Evolutionary conservation across 2,888 invertebrate genomes (phyloP).

Genomic region (Noctua janthe): DNA sequence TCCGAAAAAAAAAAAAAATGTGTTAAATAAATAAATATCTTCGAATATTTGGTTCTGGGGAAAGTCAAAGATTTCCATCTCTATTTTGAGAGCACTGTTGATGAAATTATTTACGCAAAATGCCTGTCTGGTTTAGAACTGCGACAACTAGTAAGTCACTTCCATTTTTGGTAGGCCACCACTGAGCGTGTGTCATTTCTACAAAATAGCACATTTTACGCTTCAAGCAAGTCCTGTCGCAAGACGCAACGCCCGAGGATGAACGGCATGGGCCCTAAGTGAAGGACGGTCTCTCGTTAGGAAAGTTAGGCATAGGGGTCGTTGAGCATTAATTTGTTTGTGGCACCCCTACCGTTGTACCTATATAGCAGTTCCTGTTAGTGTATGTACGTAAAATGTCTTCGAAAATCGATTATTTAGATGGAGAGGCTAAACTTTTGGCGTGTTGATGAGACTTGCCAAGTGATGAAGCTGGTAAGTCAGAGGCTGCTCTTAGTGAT

Average conservation of each 20-base stretch:
- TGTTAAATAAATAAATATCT: too few relatives aligned
- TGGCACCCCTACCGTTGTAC: conserved; percentile 13
- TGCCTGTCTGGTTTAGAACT: not conserved
- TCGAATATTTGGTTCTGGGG: too few relatives aligned
- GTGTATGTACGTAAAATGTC: not conserved
- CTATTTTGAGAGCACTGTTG: not conserved
- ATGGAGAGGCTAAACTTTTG: not conserved
- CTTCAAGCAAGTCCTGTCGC: not conserved
- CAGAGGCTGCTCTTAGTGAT: not conserved
- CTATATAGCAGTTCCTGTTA: conserved; percentile 1
- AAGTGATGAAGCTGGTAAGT: not conserved
- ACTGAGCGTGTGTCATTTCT: not conserved
- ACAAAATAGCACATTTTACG: not conserved
- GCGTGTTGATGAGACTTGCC: not conserved
- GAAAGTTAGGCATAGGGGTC: conserved; percentile 46
- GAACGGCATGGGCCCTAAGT: conserved; percentile 24
- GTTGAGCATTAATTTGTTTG: conserved; percentile 46
- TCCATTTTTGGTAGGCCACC: not conserved
- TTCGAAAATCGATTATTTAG: conserved; percentile 5
- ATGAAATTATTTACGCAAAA: not conserved
- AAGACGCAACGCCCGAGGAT: not conserved
- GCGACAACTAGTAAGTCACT: not conserved
- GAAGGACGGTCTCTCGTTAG: conserved; percentile 46
- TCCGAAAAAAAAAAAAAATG: too few relatives aligned
- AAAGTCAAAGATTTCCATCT: too few relatives aligned